Evolutionary conservation across 2,888 invertebrate genomes (phyloP), one percentile per base, ranked within the genome.

Genomic region (Acanthopleura granulata): DNA sequence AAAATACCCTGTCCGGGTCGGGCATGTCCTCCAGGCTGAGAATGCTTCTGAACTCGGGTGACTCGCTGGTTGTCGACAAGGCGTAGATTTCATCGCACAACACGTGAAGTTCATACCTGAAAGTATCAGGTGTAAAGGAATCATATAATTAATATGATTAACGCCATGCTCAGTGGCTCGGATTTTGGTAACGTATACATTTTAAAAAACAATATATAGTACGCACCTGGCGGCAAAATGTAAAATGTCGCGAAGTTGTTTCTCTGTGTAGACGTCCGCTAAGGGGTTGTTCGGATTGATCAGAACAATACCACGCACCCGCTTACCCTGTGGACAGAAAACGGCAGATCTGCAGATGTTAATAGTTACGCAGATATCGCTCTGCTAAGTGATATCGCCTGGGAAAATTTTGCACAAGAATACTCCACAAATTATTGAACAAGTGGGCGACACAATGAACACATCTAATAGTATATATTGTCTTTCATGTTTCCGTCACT

Each of bases 201-300:
- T 40, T 40, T 3, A 6, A 40, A 40, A 40, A 40, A 40, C 3
- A 40, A 40, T 40, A 9, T 40, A 40, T 6, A 40, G 9, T 9
- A 40, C 40, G 9, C 57, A 87, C 87, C 77, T 80, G 62, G 78
- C 76, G 15, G 87, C 86, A 84, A 87, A 88, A 69, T 85, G 77
- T 27, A 87, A 84, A 0, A 86, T 74, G 22, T 76, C 78, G 1
- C 82, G 74, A n/a, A 88, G 76, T 40, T 87, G 76, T 62, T 82
- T 74, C 51, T 81, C 75, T 1, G 81, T 78, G 74, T 85, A 85
- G 14, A 85, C 81, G 57, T 82, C 81, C 18, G 88, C 89, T 4
- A 85, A 77, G 6, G 89, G 88, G 74, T 88, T 88, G 78, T 85
- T 82, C 0, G 89, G 88, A 73, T 87, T 88, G 71, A 87, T 80